Conservation (phyloP, 2,797 vertebrate species). For the Iguana delicatissima region DNA sequence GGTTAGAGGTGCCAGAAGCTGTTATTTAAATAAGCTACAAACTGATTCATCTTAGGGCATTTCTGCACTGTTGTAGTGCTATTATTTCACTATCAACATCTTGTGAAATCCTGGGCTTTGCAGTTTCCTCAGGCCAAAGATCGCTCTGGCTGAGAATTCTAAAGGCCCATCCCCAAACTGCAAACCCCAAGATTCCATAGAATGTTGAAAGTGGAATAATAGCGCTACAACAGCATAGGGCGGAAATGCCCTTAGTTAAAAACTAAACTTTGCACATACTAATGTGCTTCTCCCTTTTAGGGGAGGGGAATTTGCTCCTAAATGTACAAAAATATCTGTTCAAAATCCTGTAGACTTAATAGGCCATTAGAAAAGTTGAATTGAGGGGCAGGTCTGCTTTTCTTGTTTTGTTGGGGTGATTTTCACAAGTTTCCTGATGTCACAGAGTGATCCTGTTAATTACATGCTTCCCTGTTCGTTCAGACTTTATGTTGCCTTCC, state of each 20-base stretch:
- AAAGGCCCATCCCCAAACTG: too few relatives aligned
- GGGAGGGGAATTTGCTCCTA: not conserved
- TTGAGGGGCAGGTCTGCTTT: not conserved
- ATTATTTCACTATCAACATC: too few relatives aligned
- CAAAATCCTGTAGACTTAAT: not conserved
- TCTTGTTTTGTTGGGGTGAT: not conserved
- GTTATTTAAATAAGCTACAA: not conserved
- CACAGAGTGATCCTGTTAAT: conserved; percentile 18
- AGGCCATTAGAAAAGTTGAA: not conserved
- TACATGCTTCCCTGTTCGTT: not conserved
- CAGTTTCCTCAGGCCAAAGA: too few relatives aligned
- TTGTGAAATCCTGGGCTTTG: too few relatives aligned
- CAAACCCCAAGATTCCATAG: too few relatives aligned
- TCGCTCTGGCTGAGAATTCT: too few relatives aligned
- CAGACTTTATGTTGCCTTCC: not conserved
- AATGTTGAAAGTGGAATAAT: too few relatives aligned
- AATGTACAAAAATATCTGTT: not conserved
- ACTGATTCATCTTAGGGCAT: not conserved
- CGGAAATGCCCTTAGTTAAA: not conserved
- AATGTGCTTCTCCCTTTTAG: not conserved
- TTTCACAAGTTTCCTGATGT: conserved; percentile 13
- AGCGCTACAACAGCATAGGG: too few relatives aligned
- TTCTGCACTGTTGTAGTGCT: too few relatives aligned
- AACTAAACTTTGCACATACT: not conserved
- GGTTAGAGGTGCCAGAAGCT: not conserved